These are phyloP conservation scores for Heterodera carotae DNA, from an alignment of 1,140 invertebrate genomes.

Conservation along the genomic window DNA sequence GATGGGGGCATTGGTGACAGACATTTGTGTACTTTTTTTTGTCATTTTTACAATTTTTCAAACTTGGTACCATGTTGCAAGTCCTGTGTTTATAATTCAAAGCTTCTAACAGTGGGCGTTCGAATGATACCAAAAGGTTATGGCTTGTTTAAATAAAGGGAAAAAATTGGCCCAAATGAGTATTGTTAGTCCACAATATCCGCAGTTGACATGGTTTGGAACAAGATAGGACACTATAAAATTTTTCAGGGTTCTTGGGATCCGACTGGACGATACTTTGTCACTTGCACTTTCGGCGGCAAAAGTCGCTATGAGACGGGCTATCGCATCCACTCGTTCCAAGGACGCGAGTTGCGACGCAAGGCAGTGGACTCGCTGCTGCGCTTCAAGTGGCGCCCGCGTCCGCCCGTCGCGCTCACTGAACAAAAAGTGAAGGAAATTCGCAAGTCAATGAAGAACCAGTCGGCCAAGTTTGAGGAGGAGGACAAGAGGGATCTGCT, in stretches of 20 bases:
- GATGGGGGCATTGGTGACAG: no score
- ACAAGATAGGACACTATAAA: constrained; percentile 12
- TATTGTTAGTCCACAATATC: no score
- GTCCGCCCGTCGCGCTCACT: constrained; percentile 81
- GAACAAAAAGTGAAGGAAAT: constrained; percentile 79
- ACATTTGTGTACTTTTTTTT: no score
- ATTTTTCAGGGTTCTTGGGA: constrained; percentile 80
- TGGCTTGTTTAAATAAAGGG: no score
- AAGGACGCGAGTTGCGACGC: constrained; percentile 76
- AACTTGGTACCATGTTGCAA: no score
- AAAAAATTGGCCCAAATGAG: neutral
- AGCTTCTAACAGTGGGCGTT: no score
- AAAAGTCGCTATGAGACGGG: constrained; percentile 82
- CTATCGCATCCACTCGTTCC: constrained; percentile 97
- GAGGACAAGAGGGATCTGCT: constrained; percentile 89
- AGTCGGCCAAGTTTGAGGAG: constrained; percentile 89
- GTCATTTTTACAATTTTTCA: no score
- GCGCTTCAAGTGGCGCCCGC: constrained; percentile 91
- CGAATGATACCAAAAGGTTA: no score
- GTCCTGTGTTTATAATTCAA: no score
- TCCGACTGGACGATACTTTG: constrained; percentile 94
- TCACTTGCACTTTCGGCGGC: constrained; percentile 91
- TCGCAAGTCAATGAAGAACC: constrained; percentile 96
- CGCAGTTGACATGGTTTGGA: no score
- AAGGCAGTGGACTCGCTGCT: constrained; percentile 87